A percentile compares a stretch with the other conserved stretches of the same genome.
phyloP scores from a whole-genome alignment of 2,888 invertebrate genomes.

The Polydesmus complanatus region DNA sequence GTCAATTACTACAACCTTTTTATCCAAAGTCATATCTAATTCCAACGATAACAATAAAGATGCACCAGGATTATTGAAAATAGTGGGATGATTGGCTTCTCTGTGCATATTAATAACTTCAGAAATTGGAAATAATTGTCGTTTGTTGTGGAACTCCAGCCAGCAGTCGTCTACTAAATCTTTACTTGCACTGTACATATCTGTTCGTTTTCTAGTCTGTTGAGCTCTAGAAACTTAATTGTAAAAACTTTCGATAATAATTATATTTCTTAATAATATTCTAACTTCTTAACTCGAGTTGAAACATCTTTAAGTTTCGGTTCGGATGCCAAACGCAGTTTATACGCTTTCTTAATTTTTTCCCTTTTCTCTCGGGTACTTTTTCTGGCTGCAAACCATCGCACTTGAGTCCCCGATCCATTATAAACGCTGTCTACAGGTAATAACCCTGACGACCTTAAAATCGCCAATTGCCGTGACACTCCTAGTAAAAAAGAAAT shows the following conservation, averaged over 20 bases:
- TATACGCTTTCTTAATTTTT: slow-evolving; percentile 5
- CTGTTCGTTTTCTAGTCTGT: background rate
- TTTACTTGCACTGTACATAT: background rate
- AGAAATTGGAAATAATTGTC: slow-evolving; percentile 48
- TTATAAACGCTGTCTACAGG: too few relatives aligned
- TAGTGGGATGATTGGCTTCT: slow-evolving; percentile 67
- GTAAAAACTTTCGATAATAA: background rate
- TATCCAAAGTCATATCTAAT: slow-evolving; percentile 40
- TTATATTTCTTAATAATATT: too few relatives aligned
- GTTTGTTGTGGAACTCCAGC: slow-evolving; percentile 37
- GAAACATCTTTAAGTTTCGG: background rate
- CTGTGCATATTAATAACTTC: slow-evolving; percentile 65
- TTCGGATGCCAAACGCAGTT: slow-evolving; percentile 3
- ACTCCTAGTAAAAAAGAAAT: too few relatives aligned
- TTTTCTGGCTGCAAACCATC: slow-evolving; percentile 11
- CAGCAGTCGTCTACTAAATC: slow-evolving; percentile 3
- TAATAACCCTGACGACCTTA: too few relatives aligned
- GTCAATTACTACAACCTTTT: slow-evolving; percentile 4
- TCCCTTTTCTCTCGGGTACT: slow-evolving; percentile 9
- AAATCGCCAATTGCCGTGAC: too few relatives aligned
- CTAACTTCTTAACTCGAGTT: background rate
- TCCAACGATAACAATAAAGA: slow-evolving; percentile 55
- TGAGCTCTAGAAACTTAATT: background rate
- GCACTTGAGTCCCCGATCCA: slow-evolving; percentile 2
- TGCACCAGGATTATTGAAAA: slow-evolving; percentile 62